Evolutionary conservation across 2,888 invertebrate species (phyloP).

Genomic region (Monochamus alternatus): DNA sequence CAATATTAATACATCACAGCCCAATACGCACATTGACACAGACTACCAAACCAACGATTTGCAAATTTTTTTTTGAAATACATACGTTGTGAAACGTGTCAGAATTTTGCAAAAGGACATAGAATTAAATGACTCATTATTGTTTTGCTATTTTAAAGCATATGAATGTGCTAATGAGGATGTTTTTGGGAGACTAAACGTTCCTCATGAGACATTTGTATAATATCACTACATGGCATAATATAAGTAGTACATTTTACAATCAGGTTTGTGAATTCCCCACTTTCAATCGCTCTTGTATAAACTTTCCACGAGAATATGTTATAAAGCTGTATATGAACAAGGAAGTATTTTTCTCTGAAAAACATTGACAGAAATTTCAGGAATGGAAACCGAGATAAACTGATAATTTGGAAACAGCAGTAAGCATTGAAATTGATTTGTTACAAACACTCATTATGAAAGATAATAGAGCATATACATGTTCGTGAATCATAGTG

Average conservation of each 20-base stretch:
- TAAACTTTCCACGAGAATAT: background rate
- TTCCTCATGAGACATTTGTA: conserved; percentile 1
- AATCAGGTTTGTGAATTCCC: background rate
- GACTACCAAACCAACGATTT: background rate
- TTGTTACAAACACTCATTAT: no score
- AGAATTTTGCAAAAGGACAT: background rate
- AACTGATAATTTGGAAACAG: conserved; percentile 10
- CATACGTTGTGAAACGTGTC: background rate
- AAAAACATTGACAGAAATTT: conserved; percentile 7
- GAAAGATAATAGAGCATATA: no score
- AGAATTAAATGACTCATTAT: background rate
- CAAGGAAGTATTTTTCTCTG: background rate
- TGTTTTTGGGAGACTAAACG: background rate
- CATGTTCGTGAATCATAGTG: no score
- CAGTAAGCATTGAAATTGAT: background rate
- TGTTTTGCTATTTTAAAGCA: background rate
- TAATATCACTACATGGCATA: no score
- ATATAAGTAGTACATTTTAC: background rate
- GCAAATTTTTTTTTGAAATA: background rate
- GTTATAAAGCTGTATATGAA: conserved; percentile 1
- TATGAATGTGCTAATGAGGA: background rate
- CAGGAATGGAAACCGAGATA: background rate
- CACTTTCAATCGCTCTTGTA: background rate
- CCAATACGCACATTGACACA: background rate
- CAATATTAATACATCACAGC: background rate